Evolutionary conservation across 2,888 invertebrate species (phyloP).

Genomic region (Nomada flava): DNA sequence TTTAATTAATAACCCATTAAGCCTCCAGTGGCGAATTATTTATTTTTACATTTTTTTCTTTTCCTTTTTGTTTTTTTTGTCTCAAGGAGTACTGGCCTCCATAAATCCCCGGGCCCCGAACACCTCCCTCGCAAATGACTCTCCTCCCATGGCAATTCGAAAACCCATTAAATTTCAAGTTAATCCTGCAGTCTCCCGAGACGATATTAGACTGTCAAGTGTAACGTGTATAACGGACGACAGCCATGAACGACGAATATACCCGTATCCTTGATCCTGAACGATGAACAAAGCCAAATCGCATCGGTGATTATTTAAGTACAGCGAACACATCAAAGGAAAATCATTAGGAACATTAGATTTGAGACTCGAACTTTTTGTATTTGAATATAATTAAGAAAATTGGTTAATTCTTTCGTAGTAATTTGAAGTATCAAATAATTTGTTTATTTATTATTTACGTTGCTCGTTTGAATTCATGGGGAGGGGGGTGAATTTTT

Average conservation of each 20-base stretch:
- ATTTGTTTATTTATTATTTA: too few species aligned
- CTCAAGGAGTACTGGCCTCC: background rate
- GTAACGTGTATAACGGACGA: conserved; percentile 65
- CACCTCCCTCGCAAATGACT: conserved; percentile 52
- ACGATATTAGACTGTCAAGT: conserved; percentile 67
- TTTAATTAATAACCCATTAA: conserved; percentile 47
- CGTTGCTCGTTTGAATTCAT: too few species aligned
- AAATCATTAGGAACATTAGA: too few species aligned
- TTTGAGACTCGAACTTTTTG: too few species aligned
- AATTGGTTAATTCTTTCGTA: too few species aligned
- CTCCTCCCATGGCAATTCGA: conserved; percentile 60
- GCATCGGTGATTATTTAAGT: conserved; percentile 5
- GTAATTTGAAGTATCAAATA: too few species aligned
- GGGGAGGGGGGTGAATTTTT: too few species aligned
- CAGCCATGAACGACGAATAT: conserved; percentile 55
- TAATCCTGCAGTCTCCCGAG: conserved; percentile 64
- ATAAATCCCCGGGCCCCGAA: conserved; percentile 36
- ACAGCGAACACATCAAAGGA: background rate
- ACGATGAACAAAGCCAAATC: conserved; percentile 12
- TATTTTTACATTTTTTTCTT: conserved; percentile 24
- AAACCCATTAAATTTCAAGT: conserved; percentile 69
- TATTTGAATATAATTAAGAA: too few species aligned
- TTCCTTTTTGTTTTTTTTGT: conserved; percentile 1
- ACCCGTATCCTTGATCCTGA: conserved; percentile 39
- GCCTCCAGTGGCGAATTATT: conserved; percentile 25